Percentiles rank a stretch among this genome's conserved stretches.
These are phyloP conservation scores for Syngnathus scovelli DNA, from an alignment of 2,113 vertebrate genomes.

Conservation along the genomic window DNA sequence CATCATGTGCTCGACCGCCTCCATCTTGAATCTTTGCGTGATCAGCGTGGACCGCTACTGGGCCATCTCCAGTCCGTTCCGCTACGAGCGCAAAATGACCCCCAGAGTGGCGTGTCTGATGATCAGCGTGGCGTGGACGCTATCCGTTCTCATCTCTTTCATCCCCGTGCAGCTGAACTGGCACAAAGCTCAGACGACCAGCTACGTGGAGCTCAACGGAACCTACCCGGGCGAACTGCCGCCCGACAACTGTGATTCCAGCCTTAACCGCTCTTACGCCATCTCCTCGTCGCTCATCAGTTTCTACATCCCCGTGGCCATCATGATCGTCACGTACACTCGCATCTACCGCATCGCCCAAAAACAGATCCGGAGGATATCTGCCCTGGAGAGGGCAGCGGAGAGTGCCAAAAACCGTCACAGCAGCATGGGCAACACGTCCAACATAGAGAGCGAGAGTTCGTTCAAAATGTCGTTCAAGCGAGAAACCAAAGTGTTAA, in stretches of 20 bases:
- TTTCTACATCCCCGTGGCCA: slow-evolving; percentile 97
- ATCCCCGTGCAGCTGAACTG: slow-evolving; percentile 96
- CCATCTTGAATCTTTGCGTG: slow-evolving; percentile 95
- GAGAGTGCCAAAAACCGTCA: slow-evolving; percentile 95
- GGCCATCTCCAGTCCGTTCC: slow-evolving; percentile 96
- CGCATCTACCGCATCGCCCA: slow-evolving; percentile 96
- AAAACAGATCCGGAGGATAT: slow-evolving; percentile 93
- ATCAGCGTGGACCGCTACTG: slow-evolving; percentile 97
- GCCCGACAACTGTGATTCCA: slow-evolving; percentile 91
- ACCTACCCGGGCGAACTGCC: slow-evolving; percentile 65
- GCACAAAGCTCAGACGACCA: slow-evolving; percentile 85
- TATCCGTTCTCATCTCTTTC: slow-evolving; percentile 93
- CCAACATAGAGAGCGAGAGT: slow-evolving; percentile 82
- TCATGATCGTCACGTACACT: slow-evolving; percentile 97
- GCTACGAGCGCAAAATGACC: slow-evolving; percentile 98
- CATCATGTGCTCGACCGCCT: slow-evolving; percentile 98
- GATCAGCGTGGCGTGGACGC: slow-evolving; percentile 91
- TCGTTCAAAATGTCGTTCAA: slow-evolving; percentile 99
- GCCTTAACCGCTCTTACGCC: slow-evolving; percentile 94
- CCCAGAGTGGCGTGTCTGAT: slow-evolving; percentile 91
- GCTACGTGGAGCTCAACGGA: slow-evolving; percentile 74
- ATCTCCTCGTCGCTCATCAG: slow-evolving; percentile 97
- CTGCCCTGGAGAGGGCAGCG: slow-evolving; percentile 90
- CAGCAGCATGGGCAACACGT: slow-evolving; percentile 79
- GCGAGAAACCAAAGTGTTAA: slow-evolving; percentile 95